These are phyloP conservation scores for Lucifuga dentata DNA, from an alignment of 2,113 vertebrate species.

Conservation along the genomic window DNA sequence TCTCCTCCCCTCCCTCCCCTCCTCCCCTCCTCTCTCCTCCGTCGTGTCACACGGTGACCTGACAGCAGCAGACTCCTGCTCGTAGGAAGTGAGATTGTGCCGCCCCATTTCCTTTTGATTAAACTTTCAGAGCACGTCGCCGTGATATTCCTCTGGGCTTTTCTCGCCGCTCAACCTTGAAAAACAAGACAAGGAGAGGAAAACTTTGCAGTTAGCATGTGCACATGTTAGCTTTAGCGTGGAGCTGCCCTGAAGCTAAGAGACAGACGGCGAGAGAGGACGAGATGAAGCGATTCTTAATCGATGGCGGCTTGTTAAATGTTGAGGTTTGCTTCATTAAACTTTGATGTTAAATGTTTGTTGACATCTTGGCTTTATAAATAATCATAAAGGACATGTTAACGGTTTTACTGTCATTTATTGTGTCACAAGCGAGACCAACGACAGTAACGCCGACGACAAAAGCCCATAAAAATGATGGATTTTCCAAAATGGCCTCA, in stretches of 20 bases:
- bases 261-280: slow-evolving; percentile 46
- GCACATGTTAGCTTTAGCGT: slow-evolving; percentile 56
- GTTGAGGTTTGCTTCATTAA: no score
- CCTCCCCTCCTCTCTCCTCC: not conserved
- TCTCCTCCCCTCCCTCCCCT: not conserved
- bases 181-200: slow-evolving; percentile 68
- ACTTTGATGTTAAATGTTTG: no score
- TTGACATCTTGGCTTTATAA: no score
- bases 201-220: slow-evolving; percentile 50
- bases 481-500: no score
- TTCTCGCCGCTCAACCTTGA: slow-evolving; percentile 70
- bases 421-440: no score
- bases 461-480: no score
- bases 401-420: no score
- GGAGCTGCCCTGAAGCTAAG: slow-evolving; percentile 20
- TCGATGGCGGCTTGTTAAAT: no score
- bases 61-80: slow-evolving; percentile 62
- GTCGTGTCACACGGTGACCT: slow-evolving; percentile 48
- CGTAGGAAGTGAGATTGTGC: slow-evolving; percentile 57
- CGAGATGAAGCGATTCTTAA: not conserved
- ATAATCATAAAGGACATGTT: no score
- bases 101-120: slow-evolving; percentile 75
- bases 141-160: slow-evolving; percentile 65
- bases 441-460: no score
- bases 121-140: slow-evolving; percentile 66